phyloP scores from a whole-genome alignment of 1,140 invertebrate species.

The silkworm (Bombyx mori) region DNA sequence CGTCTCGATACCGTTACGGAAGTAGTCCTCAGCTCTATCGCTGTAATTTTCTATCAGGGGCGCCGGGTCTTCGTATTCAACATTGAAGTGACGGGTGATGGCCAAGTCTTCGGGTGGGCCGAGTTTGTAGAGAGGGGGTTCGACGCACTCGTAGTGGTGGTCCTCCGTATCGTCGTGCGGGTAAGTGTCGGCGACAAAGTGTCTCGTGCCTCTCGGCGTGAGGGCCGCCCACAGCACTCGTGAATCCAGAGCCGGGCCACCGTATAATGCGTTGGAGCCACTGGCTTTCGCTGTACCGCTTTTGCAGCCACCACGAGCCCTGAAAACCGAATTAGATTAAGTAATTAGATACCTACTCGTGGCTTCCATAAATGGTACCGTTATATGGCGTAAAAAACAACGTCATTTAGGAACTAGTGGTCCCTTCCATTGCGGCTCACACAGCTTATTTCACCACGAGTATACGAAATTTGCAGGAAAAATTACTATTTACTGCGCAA shows the following conservation, averaged over 20 bases:
- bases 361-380: too few species aligned
- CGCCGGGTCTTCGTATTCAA: slow-evolving; percentile 80
- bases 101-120: slow-evolving; percentile 58
- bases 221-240: slow-evolving; percentile 87
- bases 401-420: too few species aligned
- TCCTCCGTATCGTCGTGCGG: slow-evolving; percentile 73
- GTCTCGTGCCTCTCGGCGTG: slow-evolving; percentile 82
- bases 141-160: slow-evolving; percentile 84
- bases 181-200: slow-evolving; percentile 77
- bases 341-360: too few species aligned
- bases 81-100: slow-evolving; percentile 80
- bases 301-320: slow-evolving; percentile 55
- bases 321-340: slow-evolving; percentile 9
- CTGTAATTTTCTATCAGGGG: slow-evolving; percentile 80
- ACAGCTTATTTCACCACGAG: too few species aligned
- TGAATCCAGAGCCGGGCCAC: slow-evolving; percentile 70
- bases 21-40: slow-evolving; percentile 57
- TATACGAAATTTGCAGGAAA: too few species aligned
- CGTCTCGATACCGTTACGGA: slow-evolving; percentile 61
- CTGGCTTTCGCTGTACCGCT: slow-evolving; percentile 50
- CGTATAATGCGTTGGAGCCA: slow-evolving; percentile 53
- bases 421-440: too few species aligned
- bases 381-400: too few species aligned
- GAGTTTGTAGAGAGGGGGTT: slow-evolving; percentile 70
- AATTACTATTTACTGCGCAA: too few species aligned